phyloP scores from a whole-genome alignment of 2,797 vertebrate genomes.

The Prionace glauca region DNA sequence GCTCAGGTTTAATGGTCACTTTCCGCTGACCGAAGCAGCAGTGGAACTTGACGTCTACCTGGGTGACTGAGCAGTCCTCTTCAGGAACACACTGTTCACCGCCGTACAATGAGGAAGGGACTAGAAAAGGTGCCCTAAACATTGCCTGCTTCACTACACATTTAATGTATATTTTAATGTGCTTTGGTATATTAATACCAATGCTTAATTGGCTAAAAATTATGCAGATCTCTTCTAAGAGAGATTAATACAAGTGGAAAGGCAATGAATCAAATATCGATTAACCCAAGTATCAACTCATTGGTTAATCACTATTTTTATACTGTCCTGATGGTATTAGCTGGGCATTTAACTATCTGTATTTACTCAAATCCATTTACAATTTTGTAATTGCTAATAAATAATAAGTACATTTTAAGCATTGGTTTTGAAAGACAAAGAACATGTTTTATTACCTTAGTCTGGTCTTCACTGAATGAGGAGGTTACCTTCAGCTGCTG shows the following conservation, averaged over 20 bases:
- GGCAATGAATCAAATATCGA: neutral
- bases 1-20: no score
- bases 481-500: conserved; percentile 58
- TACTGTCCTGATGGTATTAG: neutral
- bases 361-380: neutral
- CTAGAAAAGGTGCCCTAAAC: no score
- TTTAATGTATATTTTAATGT: neutral
- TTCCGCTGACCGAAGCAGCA: no score
- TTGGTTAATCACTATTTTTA: neutral
- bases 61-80: no score
- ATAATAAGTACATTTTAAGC: neutral
- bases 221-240: neutral
- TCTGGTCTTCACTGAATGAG: conserved; percentile 50
- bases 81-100: no score
- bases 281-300: neutral
- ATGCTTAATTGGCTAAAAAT: neutral
- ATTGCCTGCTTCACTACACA: no score
- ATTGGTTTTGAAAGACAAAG: neutral
- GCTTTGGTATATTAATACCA: neutral
- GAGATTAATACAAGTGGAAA: neutral
- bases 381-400: neutral
- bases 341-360: neutral
- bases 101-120: no score
- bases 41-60: no score
- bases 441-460: conserved; percentile 63